A percentile compares a stretch with the other conserved stretches of the same genome.
phyloP scores from a whole-genome alignment of 2,797 vertebrate species.

The Enteromius thamalakanensis region DNA sequence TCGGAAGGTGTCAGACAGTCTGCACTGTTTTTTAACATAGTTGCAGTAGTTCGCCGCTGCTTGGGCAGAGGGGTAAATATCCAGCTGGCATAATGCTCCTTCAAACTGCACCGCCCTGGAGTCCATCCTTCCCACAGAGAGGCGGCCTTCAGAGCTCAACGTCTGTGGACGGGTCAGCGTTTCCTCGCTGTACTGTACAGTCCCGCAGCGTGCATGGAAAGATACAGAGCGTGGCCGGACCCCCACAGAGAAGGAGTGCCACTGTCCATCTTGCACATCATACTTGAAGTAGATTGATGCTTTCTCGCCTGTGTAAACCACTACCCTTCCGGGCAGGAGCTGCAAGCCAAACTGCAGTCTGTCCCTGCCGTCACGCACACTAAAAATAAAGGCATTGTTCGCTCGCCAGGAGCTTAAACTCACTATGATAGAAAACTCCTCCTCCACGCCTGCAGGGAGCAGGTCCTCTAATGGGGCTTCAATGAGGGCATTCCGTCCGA shows the following conservation, averaged over 20 bases:
- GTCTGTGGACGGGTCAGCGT: conserved; percentile 76
- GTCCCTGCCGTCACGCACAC: conserved; percentile 82
- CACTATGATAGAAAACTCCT: conserved; percentile 86
- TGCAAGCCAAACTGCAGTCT: conserved; percentile 91
- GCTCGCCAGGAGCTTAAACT: conserved; percentile 86
- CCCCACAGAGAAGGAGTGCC: conserved; percentile 86
- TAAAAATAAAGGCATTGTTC: conserved; percentile 96
- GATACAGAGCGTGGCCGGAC: conserved; percentile 81
- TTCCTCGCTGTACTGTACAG: conserved; percentile 79
- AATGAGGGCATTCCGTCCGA: conserved; percentile 77
- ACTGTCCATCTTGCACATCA: conserved; percentile 84
- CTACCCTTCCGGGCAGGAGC: conserved; percentile 87
- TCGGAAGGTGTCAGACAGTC: conserved; percentile 84
- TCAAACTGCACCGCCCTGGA: conserved; percentile 84
- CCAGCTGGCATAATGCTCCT: conserved; percentile 91
- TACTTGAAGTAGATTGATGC: conserved; percentile 86
- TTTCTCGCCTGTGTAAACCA: conserved; percentile 85
- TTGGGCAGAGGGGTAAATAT: conserved; percentile 89
- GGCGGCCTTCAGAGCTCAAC: conserved; percentile 78
- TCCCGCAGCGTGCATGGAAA: conserved; percentile 85
- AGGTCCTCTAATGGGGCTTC: conserved; percentile 79
- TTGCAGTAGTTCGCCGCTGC: conserved; percentile 89
- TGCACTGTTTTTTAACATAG: conserved; percentile 90
- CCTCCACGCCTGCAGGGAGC: conserved; percentile 79
- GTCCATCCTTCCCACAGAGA: conserved; percentile 91